Base-by-base conservation (phyloP, 1,140 invertebrate genomes). In the Halesus radiatus region DNA sequence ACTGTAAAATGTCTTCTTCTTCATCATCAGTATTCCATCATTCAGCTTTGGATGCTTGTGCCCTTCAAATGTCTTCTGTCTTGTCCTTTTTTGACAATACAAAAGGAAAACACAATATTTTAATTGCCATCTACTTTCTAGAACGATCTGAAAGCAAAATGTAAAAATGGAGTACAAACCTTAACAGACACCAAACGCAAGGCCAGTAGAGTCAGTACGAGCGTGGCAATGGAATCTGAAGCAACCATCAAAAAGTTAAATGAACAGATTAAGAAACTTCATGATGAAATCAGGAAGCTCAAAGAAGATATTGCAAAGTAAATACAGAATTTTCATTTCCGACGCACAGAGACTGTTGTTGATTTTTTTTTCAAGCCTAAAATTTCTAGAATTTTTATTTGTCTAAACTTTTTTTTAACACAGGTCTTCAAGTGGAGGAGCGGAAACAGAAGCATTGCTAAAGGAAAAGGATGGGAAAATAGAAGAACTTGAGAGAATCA, bases 401-500 rank as follows among this genome's bases (percentile, higher is more conserved):
- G 8, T 45, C 8, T 45, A 45, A 45, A 45, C 10, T 45, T 45
- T 1, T 3, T 3, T 3, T 3, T 0, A 60, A 60, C 3, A 22
- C 7, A 60, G 58, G n/a, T 45, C 37, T 45, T 10, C 37, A 45
- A 45, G 37, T 7, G 37, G 37, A 45, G 37, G 37, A 45, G 37
- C 37, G 10, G 56, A 60, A 22, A 22, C 16, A 3, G 56, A 60
- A 60, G 56, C 20, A 7, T 60, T 60, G 23, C 32, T 32, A 68
- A 68, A 73, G 23, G 45, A 54, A 8, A 53, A 52, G 52, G 29
- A 73, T 26, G n/a, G 13, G 16, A 75, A 32, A 22, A 56, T 75
- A 29, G 72, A 56, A 32, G 72, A 75, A 15, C 54, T 75, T 8
- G 54, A 75, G 26, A 75, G n/a, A n/a, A 56, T 58, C 2, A 75